Evolutionary conservation across 2,888 invertebrate species (phyloP), one percentile per base, ranked within the genome.

Genomic region (Piscicola geometra): DNA sequence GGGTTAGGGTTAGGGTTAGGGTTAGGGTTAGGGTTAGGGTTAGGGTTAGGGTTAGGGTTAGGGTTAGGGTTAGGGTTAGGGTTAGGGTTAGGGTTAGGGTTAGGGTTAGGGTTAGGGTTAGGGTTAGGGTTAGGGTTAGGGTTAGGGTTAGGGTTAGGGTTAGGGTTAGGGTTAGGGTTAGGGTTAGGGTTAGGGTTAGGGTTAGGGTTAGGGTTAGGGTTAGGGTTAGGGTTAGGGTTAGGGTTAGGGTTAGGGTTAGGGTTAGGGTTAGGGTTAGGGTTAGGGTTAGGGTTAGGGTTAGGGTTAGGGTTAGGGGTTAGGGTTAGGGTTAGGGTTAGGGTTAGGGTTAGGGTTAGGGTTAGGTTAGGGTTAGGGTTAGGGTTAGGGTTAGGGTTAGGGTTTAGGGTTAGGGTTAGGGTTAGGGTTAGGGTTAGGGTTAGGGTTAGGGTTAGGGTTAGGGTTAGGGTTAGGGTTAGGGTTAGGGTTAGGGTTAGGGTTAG

Each of bases 61-160:
- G 75, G 76, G 77, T 78, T 78, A 78, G 76, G 76, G 77, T 76
- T 77, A 79, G 75, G 78, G 79, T 77, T 78, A 78, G 74, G 78
- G 76, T 78, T 79, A 77, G 78, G 79, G 79, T 79, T 79, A 78
- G 79, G 80, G 78, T 79, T 76, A 75, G 76, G 78, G 75, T 78
- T 76, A 76, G 78, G 78, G 77, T 77, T 77, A 77, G 78, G 77
- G 77, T 77, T 76, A 73, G 77, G 78, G 77, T 77, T 78, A 76
- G 78, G 79, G 78, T 77, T 78, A 75, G 77, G 79, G 77, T 77
- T 78, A 75, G 77, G 79, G 77, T 77, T 78, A 74, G 79, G 78
- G 77, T 79, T 75, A 73, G 78, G 79, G 77, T 79, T 78, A 77
- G 76, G 78, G 78, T 77, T 78, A 77, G 77, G 78, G 78, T 77